These are phyloP conservation scores for Isotomurus palustris DNA, from an alignment of 2,888 invertebrate species.

Conservation along the genomic window DNA sequence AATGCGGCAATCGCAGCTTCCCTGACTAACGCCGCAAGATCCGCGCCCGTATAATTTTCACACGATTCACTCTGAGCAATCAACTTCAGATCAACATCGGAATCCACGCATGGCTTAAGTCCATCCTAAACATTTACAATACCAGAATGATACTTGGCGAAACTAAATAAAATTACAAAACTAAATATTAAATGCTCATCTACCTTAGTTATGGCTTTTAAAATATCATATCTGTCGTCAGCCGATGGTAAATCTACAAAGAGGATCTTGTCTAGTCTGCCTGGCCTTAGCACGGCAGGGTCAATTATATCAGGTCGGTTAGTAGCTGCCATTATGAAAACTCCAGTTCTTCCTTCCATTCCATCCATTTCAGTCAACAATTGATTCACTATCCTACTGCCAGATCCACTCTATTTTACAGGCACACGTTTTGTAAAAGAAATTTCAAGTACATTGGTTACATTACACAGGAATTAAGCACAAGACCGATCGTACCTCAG, in stretches of 20 bases:
- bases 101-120: slow-evolving; percentile 67
- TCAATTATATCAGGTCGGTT: slow-evolving; percentile 96
- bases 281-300: slow-evolving; percentile 85
- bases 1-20: slow-evolving; percentile 80
- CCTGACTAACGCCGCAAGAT: slow-evolving; percentile 80
- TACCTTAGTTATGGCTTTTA: slow-evolving; percentile 82
- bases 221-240: slow-evolving; percentile 77
- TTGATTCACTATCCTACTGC: slow-evolving; percentile 89
- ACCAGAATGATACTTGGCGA: too few species aligned
- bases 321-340: slow-evolving; percentile 92
- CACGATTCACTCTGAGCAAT: slow-evolving; percentile 64
- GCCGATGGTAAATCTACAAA: slow-evolving; percentile 82
- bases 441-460: too few species aligned
- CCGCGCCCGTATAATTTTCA: slow-evolving; percentile 87
- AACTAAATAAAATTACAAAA: neutral
- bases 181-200: too few species aligned
- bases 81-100: slow-evolving; percentile 69
- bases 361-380: slow-evolving; percentile 98
- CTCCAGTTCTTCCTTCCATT: slow-evolving; percentile 81
- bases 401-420: slow-evolving; percentile 65
- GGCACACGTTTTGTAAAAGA: too few species aligned
- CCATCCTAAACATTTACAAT: slow-evolving; percentile 60
- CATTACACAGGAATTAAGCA: too few species aligned
- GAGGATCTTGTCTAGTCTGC: slow-evolving; percentile 82
- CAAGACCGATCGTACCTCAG: too few species aligned